Evolutionary conservation across 1,140 invertebrate genomes (phyloP).

Genomic region (Phortica variegata): DNA sequence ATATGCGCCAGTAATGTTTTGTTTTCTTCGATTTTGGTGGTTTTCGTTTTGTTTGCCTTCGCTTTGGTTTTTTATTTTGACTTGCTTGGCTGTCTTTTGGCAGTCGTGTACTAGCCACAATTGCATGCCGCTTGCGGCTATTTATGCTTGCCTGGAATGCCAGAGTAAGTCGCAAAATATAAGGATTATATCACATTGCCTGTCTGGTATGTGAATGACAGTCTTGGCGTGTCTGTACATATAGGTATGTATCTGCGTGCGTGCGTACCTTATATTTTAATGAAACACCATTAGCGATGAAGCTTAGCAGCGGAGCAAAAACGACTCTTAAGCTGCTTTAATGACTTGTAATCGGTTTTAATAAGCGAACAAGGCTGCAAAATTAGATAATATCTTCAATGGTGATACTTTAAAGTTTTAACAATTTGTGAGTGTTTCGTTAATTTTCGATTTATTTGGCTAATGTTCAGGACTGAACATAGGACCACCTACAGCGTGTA

Average conservation of each 20-base stretch:
- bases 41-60: no score
- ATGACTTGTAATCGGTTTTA: slow-evolving; percentile 33
- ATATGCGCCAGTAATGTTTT: slow-evolving; percentile 26
- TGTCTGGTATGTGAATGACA: no score
- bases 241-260: no score
- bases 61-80: slow-evolving; percentile 1
- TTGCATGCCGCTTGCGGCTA: slow-evolving; percentile 32
- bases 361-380: no score
- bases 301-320: background rate
- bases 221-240: background rate
- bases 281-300: slow-evolving; percentile 3
- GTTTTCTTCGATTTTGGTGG: background rate
- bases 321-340: slow-evolving; percentile 18
- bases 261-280: slow-evolving; percentile 36
- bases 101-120: slow-evolving; percentile 27
- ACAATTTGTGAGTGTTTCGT: no score
- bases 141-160: slow-evolving; percentile 24
- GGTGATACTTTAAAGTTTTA: no score
- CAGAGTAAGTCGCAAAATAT: background rate
- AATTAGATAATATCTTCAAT: no score
- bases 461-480: no score
- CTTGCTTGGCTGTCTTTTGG: slow-evolving; percentile 1
- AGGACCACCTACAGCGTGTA: no score
- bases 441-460: no score
- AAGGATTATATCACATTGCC: background rate